phyloP scores from a whole-genome alignment of 2,888 invertebrate genomes.

The Athetis lepigone region DNA sequence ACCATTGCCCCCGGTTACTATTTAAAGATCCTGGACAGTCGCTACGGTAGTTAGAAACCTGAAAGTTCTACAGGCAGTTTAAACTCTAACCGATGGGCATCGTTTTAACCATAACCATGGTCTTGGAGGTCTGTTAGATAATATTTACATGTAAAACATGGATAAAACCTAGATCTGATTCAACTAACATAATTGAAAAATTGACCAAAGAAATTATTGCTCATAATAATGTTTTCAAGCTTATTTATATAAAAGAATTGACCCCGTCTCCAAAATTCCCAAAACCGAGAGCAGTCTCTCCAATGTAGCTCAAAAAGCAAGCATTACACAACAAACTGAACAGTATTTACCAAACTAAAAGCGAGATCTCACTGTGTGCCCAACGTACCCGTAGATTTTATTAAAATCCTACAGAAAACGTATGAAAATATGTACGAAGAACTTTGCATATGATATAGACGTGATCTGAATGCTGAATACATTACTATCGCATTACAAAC shows the following conservation, averaged over 20 bases:
- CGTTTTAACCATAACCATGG: too few relatives aligned
- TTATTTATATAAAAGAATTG: not conserved
- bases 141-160: too few relatives aligned
- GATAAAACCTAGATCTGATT: too few relatives aligned
- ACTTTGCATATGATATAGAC: constrained; percentile 63
- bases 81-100: too few relatives aligned
- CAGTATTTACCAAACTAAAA: constrained; percentile 72
- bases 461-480: constrained; percentile 61
- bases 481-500: constrained; percentile 67
- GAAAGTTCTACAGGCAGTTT: too few relatives aligned
- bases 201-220: not conserved
- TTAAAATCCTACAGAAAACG: constrained; percentile 63
- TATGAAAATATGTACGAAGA: constrained; percentile 62
- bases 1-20: too few relatives aligned
- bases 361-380: constrained; percentile 61
- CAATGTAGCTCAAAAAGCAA: constrained; percentile 9
- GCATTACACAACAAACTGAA: constrained; percentile 55
- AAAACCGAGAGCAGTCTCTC: constrained; percentile 1
- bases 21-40: too few relatives aligned
- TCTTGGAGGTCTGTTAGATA: too few relatives aligned
- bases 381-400: constrained; percentile 60
- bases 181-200: too few relatives aligned
- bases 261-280: not conserved
- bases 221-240: not conserved
- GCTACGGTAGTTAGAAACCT: too few relatives aligned